phyloP scores from a whole-genome alignment of 2,888 invertebrate species.

The Caenorhabditis macrosperma region DNA sequence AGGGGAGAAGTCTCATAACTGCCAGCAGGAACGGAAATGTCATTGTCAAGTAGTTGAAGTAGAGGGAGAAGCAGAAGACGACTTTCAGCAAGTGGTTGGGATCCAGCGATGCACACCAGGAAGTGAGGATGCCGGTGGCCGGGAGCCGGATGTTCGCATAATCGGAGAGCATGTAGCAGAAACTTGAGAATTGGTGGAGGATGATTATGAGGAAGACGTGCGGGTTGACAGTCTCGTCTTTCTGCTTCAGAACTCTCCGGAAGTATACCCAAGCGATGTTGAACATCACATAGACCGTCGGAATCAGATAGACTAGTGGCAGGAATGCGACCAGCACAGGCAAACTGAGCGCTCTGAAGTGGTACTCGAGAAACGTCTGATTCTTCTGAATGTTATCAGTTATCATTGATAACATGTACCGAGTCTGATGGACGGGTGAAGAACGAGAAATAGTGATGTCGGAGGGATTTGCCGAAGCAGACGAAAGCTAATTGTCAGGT shows the following conservation, averaged over 20 bases:
- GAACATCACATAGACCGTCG: neutral
- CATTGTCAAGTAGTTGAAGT: slow-evolving; percentile 28
- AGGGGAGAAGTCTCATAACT: slow-evolving; percentile 3
- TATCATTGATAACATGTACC: too few species aligned
- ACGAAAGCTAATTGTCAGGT: too few species aligned
- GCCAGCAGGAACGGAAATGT: slow-evolving; percentile 12
- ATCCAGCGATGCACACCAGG: slow-evolving; percentile 9
- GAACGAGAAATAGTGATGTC: too few species aligned
- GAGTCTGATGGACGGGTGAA: too few species aligned
- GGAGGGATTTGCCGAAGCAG: too few species aligned
- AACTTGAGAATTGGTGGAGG: slow-evolving; percentile 3
- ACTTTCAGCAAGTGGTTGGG: slow-evolving; percentile 6
- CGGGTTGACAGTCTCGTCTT: neutral
- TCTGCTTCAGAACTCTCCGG: neutral
- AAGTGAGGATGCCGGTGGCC: slow-evolving; percentile 16
- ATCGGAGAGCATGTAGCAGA: slow-evolving; percentile 24
- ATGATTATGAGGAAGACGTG: slow-evolving; percentile 1
- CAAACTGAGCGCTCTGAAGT: neutral
- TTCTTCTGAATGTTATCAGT: neutral
- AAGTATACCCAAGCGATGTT: neutral
- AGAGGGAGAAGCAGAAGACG: slow-evolving; percentile 4
- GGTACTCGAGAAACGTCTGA: neutral
- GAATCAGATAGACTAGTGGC: neutral
- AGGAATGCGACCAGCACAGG: neutral
- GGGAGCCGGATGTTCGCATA: slow-evolving; percentile 26